Evolutionary conservation across 1,140 invertebrate genomes (phyloP), one percentile per base, ranked within the genome.

Genomic region (Heliconius congener): DNA sequence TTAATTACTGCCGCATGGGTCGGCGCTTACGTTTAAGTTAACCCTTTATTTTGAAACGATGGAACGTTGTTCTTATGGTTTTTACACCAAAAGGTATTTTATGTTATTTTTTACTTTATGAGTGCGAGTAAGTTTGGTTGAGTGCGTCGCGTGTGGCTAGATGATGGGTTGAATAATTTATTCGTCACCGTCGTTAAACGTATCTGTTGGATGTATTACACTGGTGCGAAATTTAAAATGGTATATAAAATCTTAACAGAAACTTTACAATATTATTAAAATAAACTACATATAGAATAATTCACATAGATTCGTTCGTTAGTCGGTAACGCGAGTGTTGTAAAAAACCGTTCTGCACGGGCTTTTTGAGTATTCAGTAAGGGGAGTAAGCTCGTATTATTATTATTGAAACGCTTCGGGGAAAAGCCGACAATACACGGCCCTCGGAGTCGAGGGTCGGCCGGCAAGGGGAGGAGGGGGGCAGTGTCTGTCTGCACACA

Each of bases 1-100:
- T 94, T 91, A 91, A 92, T 93, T 80, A 93, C 84, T 92, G 92
- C 91, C 91, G 90, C 91, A 92, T 93, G 91, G 91, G 89, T 91
- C 92, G 93, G 92, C 91, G 90, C 86, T 92, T 93, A 90, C 90
- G 88, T 91, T 93, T 94, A 89, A 91, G 92, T 93, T 94, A 91
- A 93, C 84, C 88, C 87, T 93, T 93, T 93, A 93, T 93, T 93
- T 93, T 93, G 92, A 93, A 93, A 94, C 92, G 91, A 94, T 94
- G 93, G 93, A 94, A 92, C 92, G 92, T 94, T 91, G 92, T 94
- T 93, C 93, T 94, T 94, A 94, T 93, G 92, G 92, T 94, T 94
- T 94, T 94, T 94, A 94, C 92, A 94, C 93, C 86, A 94, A 93
- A 93, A 94, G 93, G 93, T 94, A 94, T 93, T 94, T 94, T 93